Percentiles rank a stretch among this genome's conserved stretches.
Evolutionary conservation across 2,888 invertebrate genomes (phyloP).

Genomic region (Odontomyia ornata): DNA sequence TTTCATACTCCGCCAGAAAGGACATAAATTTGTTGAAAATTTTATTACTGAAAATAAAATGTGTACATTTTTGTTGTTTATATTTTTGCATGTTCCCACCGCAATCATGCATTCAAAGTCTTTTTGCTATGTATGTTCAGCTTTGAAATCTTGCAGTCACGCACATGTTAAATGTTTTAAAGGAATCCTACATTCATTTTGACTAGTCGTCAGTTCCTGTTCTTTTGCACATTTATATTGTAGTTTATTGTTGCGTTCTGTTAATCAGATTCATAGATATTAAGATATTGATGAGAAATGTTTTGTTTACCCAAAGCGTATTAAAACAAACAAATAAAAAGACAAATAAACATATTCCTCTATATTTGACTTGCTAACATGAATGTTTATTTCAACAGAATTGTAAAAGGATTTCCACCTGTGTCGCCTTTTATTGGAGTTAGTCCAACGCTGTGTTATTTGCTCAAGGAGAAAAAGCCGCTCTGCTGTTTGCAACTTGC

Average conservation of each 20-base stretch:
- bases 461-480: constrained; percentile 94
- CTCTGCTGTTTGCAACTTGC: constrained; percentile 95
- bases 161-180: background rate
- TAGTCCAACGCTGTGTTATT: constrained; percentile 96
- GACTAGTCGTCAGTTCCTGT: background rate
- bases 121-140: background rate
- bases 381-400: constrained; percentile 69
- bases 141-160: background rate
- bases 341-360: background rate
- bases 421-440: constrained; percentile 98
- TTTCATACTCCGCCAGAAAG: background rate
- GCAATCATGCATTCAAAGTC: too few species aligned
- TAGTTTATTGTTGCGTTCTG: too few species aligned
- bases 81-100: background rate
- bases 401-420: constrained; percentile 95
- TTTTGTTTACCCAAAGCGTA: background rate
- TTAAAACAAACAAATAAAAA: background rate
- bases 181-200: background rate
- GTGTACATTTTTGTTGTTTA: background rate
- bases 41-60: background rate
- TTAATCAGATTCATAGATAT: background rate
- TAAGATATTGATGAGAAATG: background rate
- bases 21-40: background rate
- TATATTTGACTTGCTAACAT: background rate
- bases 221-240: background rate